Evolutionary conservation across 2,113 vertebrate genomes (phyloP).

Genomic region (Centropus unirufus): DNA sequence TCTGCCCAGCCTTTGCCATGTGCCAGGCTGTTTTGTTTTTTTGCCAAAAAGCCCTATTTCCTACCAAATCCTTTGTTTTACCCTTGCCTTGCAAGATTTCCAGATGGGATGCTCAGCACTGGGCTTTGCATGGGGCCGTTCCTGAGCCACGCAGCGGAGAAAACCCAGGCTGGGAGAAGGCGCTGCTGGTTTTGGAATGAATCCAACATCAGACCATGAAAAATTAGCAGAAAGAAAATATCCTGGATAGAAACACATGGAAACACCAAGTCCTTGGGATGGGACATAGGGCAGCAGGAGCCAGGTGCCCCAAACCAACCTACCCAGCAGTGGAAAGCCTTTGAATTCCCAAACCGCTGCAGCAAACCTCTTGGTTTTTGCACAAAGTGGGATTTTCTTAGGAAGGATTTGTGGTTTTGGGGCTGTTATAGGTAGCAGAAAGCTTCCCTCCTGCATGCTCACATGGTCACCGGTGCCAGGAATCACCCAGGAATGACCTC

Average conservation of each 20-base stretch:
- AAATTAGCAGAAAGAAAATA: not conserved
- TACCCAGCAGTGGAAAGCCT: not conserved
- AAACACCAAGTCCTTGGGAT: rapidly evolving
- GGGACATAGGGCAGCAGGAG: not conserved
- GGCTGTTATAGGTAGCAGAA: rapidly evolving
- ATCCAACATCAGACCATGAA: not conserved
- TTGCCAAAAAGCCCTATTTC: not conserved
- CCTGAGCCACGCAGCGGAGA: rapidly evolving
- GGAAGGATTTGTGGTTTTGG: not conserved
- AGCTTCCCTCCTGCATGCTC: not conserved
- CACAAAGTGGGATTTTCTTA: rapidly evolving
- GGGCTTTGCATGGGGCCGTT: not conserved
- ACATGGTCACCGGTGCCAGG: rapidly evolving
- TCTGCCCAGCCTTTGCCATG: not conserved
- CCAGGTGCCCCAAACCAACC: not conserved
- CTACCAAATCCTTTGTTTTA: not conserved
- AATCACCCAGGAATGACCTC: rapidly evolving
- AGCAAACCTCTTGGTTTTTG: not conserved
- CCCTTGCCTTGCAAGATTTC: not conserved
- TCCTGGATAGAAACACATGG: rapidly evolving
- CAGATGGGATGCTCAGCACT: rapidly evolving
- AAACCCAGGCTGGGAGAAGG: rapidly evolving
- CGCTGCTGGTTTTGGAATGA: not conserved
- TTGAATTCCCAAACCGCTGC: rapidly evolving
- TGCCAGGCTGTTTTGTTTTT: not conserved